phyloP scores from a whole-genome alignment of 2,113 vertebrate species.

The Mastomys coucha region DNA sequence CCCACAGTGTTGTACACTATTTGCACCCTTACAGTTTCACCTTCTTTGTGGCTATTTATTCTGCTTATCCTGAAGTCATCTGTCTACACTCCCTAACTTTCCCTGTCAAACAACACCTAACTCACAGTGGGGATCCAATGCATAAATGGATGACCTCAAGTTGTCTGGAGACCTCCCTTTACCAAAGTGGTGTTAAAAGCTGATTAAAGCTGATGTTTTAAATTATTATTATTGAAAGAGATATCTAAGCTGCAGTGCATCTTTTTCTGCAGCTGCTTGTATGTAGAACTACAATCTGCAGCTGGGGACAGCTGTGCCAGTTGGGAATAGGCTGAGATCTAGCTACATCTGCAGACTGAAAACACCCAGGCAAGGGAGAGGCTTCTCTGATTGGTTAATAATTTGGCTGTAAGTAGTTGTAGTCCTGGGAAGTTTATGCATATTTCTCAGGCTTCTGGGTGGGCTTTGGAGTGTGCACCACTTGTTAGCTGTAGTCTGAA shows the following conservation, averaged over 20 bases:
- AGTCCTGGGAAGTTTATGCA: slow-evolving; percentile 61
- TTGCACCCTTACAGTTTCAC: neutral
- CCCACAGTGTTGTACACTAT: neutral
- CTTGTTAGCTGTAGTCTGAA: slow-evolving; percentile 61
- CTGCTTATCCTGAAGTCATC: neutral
- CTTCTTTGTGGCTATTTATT: slow-evolving; percentile 3
- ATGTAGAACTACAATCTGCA: slow-evolving; percentile 56
- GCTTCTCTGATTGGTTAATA: slow-evolving; percentile 47
- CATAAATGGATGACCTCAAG: slow-evolving; percentile 42
- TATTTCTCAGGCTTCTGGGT: slow-evolving; percentile 82
- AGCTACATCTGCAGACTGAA: slow-evolving; percentile 48
- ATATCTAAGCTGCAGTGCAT: slow-evolving; percentile 17
- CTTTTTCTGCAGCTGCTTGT: slow-evolving; percentile 59
- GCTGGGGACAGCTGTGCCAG: slow-evolving; percentile 78
- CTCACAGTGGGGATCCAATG: neutral
- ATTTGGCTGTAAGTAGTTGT: slow-evolving; percentile 65
- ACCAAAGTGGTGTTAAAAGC: slow-evolving; percentile 21
- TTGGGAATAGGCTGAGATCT: slow-evolving; percentile 53
- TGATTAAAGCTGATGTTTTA: neutral
- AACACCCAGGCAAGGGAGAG: slow-evolving; percentile 32
- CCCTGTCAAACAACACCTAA: neutral
- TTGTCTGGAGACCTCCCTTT: slow-evolving; percentile 23
- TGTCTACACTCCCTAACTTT: neutral
- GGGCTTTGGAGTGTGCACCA: slow-evolving; percentile 68
- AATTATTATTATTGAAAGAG: slow-evolving; percentile 24